Conservation (phyloP, 2,113 vertebrate species). For the Coryphaenoides rupestris region DNA sequence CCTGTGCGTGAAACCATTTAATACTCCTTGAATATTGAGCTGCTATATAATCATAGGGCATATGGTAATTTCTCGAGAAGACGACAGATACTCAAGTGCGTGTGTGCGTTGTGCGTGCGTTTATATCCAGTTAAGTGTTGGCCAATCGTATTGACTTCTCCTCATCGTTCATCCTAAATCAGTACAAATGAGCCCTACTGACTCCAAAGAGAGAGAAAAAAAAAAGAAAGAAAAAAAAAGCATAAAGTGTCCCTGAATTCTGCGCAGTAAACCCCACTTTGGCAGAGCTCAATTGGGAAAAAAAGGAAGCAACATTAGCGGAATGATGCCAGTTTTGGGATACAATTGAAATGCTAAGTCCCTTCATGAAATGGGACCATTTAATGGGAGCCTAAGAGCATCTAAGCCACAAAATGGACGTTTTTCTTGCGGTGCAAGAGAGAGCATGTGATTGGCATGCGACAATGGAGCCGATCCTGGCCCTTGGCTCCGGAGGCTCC, state of each 20-base stretch:
- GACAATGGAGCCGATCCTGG: background rate
- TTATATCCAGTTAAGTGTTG: slow-evolving; percentile 26
- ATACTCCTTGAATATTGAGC: too few species aligned
- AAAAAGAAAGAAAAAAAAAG: too few species aligned
- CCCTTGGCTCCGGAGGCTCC: too few species aligned
- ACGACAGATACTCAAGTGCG: too few species aligned
- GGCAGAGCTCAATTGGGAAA: slow-evolving; percentile 12
- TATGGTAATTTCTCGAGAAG: too few species aligned
- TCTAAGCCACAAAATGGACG: too few species aligned
- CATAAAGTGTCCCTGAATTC: slow-evolving; percentile 31
- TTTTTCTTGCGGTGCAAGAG: too few species aligned
- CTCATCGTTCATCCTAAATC: slow-evolving; percentile 37
- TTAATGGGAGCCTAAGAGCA: too few species aligned
- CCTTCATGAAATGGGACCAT: too few species aligned
- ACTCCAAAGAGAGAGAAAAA: slow-evolving; percentile 3
- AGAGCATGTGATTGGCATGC: too few species aligned
- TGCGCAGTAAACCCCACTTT: slow-evolving; percentile 42
- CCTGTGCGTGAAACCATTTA: too few species aligned
- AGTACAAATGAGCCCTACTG: slow-evolving; percentile 33
- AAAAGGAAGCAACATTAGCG: slow-evolving; percentile 9
- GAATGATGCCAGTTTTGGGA: background rate
- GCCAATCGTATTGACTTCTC: slow-evolving; percentile 9
- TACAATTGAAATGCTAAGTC: background rate
- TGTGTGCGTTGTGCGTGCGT: background rate
- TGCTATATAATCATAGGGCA: too few species aligned